phyloP scores from a whole-genome alignment of 2,113 vertebrate species.

The Cisticola juncidis region DNA sequence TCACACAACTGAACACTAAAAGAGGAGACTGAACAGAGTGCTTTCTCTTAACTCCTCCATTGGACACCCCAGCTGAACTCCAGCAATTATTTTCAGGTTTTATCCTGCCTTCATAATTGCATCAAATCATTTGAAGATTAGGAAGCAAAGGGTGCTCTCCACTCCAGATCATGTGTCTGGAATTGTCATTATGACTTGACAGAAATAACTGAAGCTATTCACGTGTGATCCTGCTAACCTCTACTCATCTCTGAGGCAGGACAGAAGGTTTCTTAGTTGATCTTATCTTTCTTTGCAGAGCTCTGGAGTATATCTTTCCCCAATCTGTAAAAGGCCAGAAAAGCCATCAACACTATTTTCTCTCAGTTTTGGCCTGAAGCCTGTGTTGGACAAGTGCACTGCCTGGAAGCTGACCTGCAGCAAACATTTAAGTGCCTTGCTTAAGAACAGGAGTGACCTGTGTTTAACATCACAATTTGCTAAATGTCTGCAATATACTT shows the following conservation, averaged over 20 bases:
- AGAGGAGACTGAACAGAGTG: background rate
- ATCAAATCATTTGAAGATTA: background rate
- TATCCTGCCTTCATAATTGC: background rate
- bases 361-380: background rate
- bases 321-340: background rate
- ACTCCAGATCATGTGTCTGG: background rate
- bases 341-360: background rate
- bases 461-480: background rate
- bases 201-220: background rate
- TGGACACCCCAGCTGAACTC: background rate
- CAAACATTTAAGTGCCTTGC: background rate
- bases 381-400: background rate
- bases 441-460: background rate
- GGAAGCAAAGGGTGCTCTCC: background rate
- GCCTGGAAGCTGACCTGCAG: background rate
- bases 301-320: background rate
- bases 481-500: background rate
- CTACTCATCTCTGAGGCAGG: background rate
- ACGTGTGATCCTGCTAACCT: background rate
- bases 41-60: background rate
- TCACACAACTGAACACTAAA: background rate
- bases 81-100: background rate
- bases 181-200: background rate
- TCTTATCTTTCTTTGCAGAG: background rate
- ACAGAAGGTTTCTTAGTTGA: background rate